Evolutionary conservation across 2,797 vertebrate genomes (phyloP).

Genomic region (Tarsius wallacei): DNA sequence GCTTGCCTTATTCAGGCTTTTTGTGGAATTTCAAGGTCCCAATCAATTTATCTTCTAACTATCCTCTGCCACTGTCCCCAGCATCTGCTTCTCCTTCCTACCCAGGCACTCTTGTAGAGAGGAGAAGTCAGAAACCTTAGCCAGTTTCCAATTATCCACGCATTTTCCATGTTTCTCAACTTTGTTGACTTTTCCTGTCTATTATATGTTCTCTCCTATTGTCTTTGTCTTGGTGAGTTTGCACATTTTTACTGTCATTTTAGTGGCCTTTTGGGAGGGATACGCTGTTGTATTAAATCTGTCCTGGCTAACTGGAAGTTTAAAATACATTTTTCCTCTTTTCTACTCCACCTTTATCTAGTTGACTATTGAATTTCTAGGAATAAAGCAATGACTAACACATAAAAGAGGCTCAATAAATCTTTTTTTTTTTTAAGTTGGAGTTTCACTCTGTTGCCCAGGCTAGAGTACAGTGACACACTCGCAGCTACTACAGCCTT

Average conservation of each 20-base stretch:
- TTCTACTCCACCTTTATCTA: background rate
- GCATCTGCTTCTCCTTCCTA: background rate
- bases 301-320: background rate
- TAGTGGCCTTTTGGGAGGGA: background rate
- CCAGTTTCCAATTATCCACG: background rate
- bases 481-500: too few relatives aligned
- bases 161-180: background rate
- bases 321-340: slow-evolving; percentile 35
- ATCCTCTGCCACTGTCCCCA: background rate
- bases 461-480: too few relatives aligned
- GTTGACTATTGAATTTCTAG: background rate
- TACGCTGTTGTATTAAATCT: background rate
- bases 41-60: background rate
- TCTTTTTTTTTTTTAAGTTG: background rate
- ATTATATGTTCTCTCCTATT: background rate
- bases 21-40: background rate
- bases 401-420: background rate
- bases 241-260: slow-evolving; percentile 38
- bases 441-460: too few relatives aligned
- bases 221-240: background rate
- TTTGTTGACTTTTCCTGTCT: background rate
- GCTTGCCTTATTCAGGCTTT: background rate
- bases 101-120: background rate
- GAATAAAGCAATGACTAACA: background rate
- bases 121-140: background rate